A percentile compares a stretch with the other conserved stretches of the same genome.
phyloP scores from a whole-genome alignment of 2,888 invertebrate species.

The Sicus ferrugineus region DNA sequence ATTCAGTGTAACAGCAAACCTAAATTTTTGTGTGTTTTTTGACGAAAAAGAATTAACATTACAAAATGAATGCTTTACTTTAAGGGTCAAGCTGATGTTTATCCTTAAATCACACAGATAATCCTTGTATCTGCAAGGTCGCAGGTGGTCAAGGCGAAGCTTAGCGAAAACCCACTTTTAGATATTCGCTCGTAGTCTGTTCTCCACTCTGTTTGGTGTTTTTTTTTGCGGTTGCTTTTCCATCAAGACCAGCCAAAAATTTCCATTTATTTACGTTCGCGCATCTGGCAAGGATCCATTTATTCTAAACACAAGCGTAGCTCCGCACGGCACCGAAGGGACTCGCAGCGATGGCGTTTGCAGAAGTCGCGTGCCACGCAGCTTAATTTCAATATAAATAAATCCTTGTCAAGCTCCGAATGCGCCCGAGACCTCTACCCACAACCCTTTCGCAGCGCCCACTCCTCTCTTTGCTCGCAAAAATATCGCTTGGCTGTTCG shows the following conservation, averaged over 20 bases:
- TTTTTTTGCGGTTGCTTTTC: conserved; percentile 2
- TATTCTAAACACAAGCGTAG: conserved; percentile 24
- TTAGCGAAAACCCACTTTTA: conserved; percentile 3
- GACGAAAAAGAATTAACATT: conserved; percentile 12
- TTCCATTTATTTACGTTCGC: conserved; percentile 16
- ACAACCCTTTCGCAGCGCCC: not conserved
- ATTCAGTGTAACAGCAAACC: too few species aligned
- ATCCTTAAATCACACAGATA: too few species aligned
- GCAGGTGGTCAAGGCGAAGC: conserved; percentile 5
- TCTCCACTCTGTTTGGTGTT: not conserved
- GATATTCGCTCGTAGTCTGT: not conserved
- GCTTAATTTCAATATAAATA: conserved; percentile 30
- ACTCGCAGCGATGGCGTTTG: not conserved
- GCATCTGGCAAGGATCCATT: conserved; percentile 17
- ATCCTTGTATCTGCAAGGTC: not conserved
- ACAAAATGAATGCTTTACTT: conserved; percentile 3
- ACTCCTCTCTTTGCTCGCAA: not conserved
- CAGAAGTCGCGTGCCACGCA: conserved; percentile 5
- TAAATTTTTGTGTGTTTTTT: too few species aligned
- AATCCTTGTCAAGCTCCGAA: conserved; percentile 27
- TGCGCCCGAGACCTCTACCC: not conserved
- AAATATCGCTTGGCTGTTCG: conserved; percentile 10
- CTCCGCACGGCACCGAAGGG: not conserved
- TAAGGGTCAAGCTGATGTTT: not conserved
- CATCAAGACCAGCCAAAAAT: conserved; percentile 20